Evolutionary conservation across 2,797 vertebrate species (phyloP), one percentile per base, ranked within the genome.

Genomic region (Pelobates cultripes): DNA sequence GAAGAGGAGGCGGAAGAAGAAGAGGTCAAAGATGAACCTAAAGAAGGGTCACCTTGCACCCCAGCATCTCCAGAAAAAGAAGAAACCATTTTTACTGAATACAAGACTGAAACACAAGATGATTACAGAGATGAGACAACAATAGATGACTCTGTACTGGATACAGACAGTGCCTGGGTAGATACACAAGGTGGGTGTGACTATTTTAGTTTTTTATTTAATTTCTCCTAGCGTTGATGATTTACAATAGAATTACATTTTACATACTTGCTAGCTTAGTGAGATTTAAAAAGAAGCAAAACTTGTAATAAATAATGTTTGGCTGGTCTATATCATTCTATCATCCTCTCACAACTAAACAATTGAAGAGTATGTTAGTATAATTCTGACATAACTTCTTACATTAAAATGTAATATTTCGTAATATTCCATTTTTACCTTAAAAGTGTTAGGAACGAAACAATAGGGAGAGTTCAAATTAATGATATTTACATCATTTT

Each of bases 101-200:
- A 89, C 55, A 96, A 90, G 66, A 96, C 96, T 4, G 97, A 98
- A 88, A 97, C 95, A 43, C 94, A 91, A 3, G 97, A 99, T 2
- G 92, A 96, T 88, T 92, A 93, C 88, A 96, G 93, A 90, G 98
- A 99, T 51, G 98, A 99, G 92, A 99, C 97, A 80, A 99, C 97
- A 44, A 97, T 99, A 2, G 98, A 99, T 40, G 98, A 99, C 92
- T 99, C 98, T 88, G 92, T 99, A 89, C 93, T 99, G 92, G 98
- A 99, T 75, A 96, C 96, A 64, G 96, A 97, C 95, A 99, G 97
- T 90, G 97, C 97, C 90, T 99, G 97, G 98, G 92, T 98, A 77
- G 97, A 99, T 87, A 96, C 97, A 87, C 98, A 98, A 97, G 98
- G 97, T 99, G 92, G 94, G 94, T 89, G 86, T 89, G 90, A 90